phyloP scores from a whole-genome alignment of 2,113 vertebrate genomes.

The Xenus cinereus region DNA sequence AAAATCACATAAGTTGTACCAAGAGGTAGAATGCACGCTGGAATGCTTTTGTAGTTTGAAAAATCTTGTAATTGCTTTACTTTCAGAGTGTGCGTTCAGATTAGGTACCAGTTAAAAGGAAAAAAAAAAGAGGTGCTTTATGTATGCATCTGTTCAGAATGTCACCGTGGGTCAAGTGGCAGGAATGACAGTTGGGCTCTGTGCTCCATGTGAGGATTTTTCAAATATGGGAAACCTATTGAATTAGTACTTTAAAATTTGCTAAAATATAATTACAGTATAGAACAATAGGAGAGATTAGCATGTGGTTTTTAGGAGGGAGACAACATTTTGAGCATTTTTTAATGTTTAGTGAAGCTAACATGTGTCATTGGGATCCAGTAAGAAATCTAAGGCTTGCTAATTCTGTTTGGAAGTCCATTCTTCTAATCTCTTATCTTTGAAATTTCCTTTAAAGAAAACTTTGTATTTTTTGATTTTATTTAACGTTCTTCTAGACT shows the following conservation, averaged over 20 bases:
- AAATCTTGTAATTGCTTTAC: neutral
- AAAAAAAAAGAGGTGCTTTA: neutral
- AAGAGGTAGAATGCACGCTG: neutral
- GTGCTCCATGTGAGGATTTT: neutral
- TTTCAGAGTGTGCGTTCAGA: neutral
- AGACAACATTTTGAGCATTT: neutral
- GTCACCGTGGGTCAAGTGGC: neutral
- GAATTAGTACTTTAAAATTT: neutral
- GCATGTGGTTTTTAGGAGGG: neutral
- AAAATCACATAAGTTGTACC: neutral
- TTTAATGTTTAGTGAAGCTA: neutral
- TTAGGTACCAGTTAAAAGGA: neutral
- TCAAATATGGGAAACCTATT: neutral
- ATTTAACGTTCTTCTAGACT: neutral
- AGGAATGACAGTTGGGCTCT: neutral
- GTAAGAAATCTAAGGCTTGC: neutral
- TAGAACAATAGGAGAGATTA: neutral
- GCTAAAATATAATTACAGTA: neutral
- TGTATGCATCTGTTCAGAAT: neutral
- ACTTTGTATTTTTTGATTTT: neutral
- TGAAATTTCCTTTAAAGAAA: neutral
- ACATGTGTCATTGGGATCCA: accelerated
- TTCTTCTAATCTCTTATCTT: neutral
- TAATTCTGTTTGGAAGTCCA: neutral
- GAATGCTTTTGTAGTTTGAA: neutral